Conservation (phyloP, 2,888 invertebrate genomes). For the Dilophus febrilis region DNA sequence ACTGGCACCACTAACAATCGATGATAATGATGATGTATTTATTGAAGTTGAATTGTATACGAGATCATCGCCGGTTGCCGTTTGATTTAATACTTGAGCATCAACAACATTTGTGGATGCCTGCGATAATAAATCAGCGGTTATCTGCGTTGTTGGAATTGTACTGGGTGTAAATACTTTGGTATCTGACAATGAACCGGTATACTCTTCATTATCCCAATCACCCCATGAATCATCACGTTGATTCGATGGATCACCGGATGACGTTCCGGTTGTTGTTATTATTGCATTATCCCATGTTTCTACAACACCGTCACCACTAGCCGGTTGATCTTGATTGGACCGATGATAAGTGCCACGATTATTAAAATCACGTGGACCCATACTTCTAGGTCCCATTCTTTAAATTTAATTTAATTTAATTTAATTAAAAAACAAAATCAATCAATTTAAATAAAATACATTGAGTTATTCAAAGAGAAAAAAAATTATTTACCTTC, state of each 20-base stretch:
- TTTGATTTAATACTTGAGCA: constrained; percentile 24
- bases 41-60: constrained; percentile 20
- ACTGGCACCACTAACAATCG: constrained; percentile 16
- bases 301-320: constrained; percentile 34
- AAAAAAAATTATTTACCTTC: constrained; percentile 2
- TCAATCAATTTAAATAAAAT: too few relatives aligned
- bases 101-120: constrained; percentile 31
- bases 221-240: constrained; percentile 40
- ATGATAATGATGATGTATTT: constrained; percentile 19
- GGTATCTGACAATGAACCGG: constrained; percentile 82
- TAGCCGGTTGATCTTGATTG: constrained; percentile 15
- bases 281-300: constrained; percentile 38
- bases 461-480: too few relatives aligned
- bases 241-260: constrained; percentile 14
- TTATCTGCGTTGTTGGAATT: constrained; percentile 13
- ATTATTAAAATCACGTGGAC: constrained; percentile 13
- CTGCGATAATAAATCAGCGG: constrained; percentile 10
- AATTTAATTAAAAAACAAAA: too few relatives aligned
- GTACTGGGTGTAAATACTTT: constrained; percentile 75
- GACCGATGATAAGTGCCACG: constrained; percentile 15
- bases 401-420: too few relatives aligned
- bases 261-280: constrained; percentile 20
- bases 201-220: constrained; percentile 90
- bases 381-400: constrained; percentile 15
- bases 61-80: constrained; percentile 18